phyloP scores from a whole-genome alignment of 2,113 vertebrate genomes.

The Entomyzon cyanotis region DNA sequence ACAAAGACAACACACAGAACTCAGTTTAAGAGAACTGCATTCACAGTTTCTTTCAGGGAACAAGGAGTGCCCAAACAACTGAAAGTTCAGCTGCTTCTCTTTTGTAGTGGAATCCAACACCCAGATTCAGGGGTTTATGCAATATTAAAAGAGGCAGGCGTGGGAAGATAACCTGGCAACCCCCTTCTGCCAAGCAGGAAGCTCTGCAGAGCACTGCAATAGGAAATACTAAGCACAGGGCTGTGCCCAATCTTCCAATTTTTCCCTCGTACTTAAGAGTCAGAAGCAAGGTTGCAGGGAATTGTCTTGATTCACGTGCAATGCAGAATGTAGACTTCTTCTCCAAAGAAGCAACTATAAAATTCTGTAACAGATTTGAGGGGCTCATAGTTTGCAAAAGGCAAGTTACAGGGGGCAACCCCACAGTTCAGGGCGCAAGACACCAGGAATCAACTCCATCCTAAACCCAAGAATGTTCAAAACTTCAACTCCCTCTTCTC shows the following conservation, averaged over 20 bases:
- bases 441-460: background rate
- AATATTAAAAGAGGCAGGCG: background rate
- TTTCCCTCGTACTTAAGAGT: background rate
- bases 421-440: rapidly evolving
- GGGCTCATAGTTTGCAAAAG: background rate
- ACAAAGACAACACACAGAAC: background rate
- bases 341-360: background rate
- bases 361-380: background rate
- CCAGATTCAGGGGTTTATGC: background rate
- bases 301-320: background rate
- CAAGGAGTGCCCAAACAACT: background rate
- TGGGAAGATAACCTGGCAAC: background rate
- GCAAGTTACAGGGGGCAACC: background rate
- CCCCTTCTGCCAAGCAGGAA: background rate
- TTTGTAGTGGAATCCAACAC: background rate
- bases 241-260: background rate
- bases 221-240: background rate
- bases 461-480: background rate
- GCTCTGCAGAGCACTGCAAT: background rate
- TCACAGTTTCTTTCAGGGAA: background rate
- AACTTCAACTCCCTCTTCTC: background rate
- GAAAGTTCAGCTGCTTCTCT: background rate
- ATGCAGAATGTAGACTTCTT: background rate
- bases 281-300: background rate
- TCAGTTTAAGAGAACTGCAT: background rate